Evolutionary conservation across 2,113 vertebrate species (phyloP).

Genomic region (Scomber japonicus): DNA sequence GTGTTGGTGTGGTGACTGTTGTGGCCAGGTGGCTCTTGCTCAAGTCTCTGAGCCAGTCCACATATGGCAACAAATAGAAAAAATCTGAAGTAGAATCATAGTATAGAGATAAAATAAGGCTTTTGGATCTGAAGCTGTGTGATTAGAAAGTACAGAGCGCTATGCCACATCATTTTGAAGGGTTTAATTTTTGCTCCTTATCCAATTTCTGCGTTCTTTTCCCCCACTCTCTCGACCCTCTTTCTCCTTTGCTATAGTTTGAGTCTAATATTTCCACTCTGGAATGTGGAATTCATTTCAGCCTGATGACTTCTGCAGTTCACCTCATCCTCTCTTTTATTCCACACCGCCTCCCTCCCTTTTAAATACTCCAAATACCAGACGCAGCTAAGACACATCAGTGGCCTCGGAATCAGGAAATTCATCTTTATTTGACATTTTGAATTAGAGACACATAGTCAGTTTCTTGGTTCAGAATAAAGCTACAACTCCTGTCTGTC

Average conservation of each 20-base stretch:
- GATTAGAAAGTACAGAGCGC: not conserved
- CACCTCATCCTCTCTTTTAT: constrained; percentile 42
- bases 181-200: not conserved
- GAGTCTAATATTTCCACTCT: constrained; percentile 63
- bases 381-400: constrained; percentile 32
- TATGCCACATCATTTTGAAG: constrained; percentile 11
- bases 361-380: constrained; percentile 68
- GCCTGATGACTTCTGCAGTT: constrained; percentile 73
- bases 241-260: constrained; percentile 36
- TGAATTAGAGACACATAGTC: constrained; percentile 1
- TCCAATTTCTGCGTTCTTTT: not conserved
- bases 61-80: not conserved
- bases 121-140: constrained; percentile 5
- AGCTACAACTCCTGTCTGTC: too few species aligned
- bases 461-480: not conserved
- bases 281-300: constrained; percentile 68
- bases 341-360: constrained; percentile 11
- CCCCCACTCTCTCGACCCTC: not conserved
- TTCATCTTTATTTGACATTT: constrained; percentile 43
- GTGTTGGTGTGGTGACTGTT: constrained; percentile 10
- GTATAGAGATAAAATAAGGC: constrained; percentile 18
- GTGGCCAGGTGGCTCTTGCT: constrained; percentile 29
- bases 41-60: constrained; percentile 37
- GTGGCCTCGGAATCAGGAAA: constrained; percentile 6
- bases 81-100: not conserved